Evolutionary conservation across 2,888 invertebrate genomes (phyloP), one percentile per base, ranked within the genome.

Genomic region (Yponomeuta sedellus): DNA sequence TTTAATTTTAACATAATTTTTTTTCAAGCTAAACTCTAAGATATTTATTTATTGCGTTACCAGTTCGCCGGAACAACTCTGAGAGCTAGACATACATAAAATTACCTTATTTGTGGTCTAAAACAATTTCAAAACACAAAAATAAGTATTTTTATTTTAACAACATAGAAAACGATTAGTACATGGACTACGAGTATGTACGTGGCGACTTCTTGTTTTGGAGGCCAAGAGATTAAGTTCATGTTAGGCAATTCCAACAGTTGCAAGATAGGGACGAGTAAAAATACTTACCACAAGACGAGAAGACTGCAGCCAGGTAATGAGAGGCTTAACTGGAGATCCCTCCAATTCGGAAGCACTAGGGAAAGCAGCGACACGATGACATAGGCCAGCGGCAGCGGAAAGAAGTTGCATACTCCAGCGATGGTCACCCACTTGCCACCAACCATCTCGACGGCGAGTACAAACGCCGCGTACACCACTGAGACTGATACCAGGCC

Each of bases 401-500:
- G 96, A 80, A 96, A 95, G 75, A 96, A 92, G 81, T 96, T 96
- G 73, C 95, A 95, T 68, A 96, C 95, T 66, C 96, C 96, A 2
- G 96, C 94, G 67, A 96, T 94, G 3, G 95, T 96, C 69, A 96
- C 92, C 95, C 96, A 96, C 72, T 94, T 94, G 2, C 96, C 95
- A 58, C 95, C 95, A 4, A 96, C 95, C 66, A 95, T 86, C 80
- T 96, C 96, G 73, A 96, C 95, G 56, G 95, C 94, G 52, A 96
- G 87, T 8, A 96, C 96, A 73, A 96, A 95, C 34, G 95, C 95
- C 57, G 96, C 94, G 80, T 96, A 95, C 28, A 96, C 96, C 64
- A 96, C 94, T 20, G 96, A 95, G n/a, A 96, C 95, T 0, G 95
- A 95, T 16, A 95, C 94, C 72, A 95, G 93, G 0, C 96, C 96